Percentiles rank a stretch among this genome's conserved stretches.
Evolutionary conservation across 2,888 invertebrate genomes (phyloP).

Genomic region (Melinopterus prodromus): DNA sequence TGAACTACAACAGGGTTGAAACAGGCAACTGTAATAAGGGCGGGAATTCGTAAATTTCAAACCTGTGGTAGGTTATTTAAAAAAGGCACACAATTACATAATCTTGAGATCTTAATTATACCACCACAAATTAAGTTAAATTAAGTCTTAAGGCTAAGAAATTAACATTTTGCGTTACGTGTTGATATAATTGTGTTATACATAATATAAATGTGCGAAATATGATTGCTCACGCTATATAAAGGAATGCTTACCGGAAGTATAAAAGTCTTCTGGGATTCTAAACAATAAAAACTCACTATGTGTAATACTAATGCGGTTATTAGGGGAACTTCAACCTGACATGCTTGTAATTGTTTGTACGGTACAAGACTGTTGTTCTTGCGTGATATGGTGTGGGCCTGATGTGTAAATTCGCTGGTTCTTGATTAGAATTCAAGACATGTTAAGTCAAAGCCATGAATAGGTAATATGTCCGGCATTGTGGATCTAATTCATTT

Average conservation of each 20-base stretch:
- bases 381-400: background rate
- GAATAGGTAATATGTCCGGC: background rate
- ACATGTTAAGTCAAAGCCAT: background rate
- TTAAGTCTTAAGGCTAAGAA: background rate
- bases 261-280: background rate
- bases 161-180: background rate
- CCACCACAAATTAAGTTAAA: background rate
- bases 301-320: background rate
- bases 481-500: background rate
- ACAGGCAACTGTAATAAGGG: background rate
- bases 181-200: conserved; percentile 4
- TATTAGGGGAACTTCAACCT: background rate
- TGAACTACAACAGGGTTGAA: conserved; percentile 35
- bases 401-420: background rate
- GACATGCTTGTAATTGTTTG: background rate
- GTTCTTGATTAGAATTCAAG: background rate
- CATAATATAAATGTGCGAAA: background rate
- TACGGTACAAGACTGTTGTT: background rate
- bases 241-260: background rate
- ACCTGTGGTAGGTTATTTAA: background rate
- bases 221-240: background rate
- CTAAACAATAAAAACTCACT: background rate
- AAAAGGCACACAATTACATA: background rate
- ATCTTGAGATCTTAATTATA: background rate
- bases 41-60: background rate